phyloP scores from a whole-genome alignment of 2,797 vertebrate genomes.

The Saxicola maurus region DNA sequence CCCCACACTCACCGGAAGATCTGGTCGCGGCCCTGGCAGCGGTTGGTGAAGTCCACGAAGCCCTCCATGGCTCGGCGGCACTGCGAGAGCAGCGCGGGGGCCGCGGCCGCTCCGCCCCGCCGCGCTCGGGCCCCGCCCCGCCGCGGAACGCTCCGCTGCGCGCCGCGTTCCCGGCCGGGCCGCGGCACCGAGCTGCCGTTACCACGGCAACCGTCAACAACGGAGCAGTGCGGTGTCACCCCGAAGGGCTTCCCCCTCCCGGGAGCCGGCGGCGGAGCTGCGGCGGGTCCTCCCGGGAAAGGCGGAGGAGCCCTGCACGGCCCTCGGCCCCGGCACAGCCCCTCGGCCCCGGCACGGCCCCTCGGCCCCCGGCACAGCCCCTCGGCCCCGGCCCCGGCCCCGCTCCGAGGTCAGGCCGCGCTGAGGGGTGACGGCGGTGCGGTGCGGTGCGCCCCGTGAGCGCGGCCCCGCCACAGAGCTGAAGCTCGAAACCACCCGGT shows the following conservation, averaged over 20 bases:
- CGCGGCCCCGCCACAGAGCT: neutral
- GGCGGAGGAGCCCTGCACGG: neutral
- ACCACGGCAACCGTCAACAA: neutral
- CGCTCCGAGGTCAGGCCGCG: neutral
- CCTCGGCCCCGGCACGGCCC: neutral
- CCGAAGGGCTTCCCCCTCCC: neutral
- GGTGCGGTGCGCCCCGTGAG: neutral
- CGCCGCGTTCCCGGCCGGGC: neutral
- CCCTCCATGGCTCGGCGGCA: conserved; percentile 76
- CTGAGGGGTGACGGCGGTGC: neutral
- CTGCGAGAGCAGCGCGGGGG: neutral
- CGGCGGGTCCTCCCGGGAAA: neutral
- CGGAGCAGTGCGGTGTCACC: neutral
- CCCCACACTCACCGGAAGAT: conserved; percentile 81
- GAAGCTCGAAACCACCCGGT: neutral
- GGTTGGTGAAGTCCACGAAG: conserved; percentile 78
- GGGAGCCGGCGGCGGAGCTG: neutral
- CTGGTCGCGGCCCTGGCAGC: conserved; percentile 88
- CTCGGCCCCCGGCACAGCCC: neutral
- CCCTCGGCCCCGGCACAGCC: neutral
- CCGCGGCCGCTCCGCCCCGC: neutral
- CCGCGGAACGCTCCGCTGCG: neutral
- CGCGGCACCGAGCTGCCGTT: neutral
- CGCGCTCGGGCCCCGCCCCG: neutral
- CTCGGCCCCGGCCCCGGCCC: neutral